A percentile compares a stretch with the other conserved stretches of the same genome.
Evolutionary conservation across 1,140 invertebrate genomes (phyloP).

Genomic region (Pseudoatta argentina): DNA sequence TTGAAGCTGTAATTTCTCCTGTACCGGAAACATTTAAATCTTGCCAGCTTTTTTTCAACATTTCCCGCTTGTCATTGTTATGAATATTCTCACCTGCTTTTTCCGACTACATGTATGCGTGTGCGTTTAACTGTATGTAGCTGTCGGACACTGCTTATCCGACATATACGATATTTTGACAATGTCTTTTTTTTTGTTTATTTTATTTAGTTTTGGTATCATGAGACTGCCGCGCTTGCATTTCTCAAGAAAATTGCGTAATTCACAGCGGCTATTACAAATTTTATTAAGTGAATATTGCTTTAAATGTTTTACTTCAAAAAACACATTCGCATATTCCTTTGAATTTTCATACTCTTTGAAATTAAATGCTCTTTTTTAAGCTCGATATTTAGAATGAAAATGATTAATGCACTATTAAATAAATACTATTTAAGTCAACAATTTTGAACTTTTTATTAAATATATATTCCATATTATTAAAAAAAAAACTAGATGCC

Average conservation of each 20-base stretch:
- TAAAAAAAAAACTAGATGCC: not conserved
- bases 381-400: not conserved
- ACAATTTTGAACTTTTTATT: not conserved
- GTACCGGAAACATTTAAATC: slow-evolving; percentile 77
- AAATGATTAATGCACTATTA: not conserved
- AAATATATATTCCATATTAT: not conserved
- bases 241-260: slow-evolving; percentile 6
- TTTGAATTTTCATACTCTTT: not conserved
- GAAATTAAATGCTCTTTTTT: not conserved
- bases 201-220: slow-evolving; percentile 21
- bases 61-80: slow-evolving; percentile 55
- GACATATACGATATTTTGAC: slow-evolving; percentile 35
- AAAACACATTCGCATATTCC: not conserved
- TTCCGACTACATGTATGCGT: slow-evolving; percentile 34
- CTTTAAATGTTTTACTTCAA: slow-evolving; percentile 15
- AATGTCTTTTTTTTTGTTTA: not conserved
- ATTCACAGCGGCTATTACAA: not conserved
- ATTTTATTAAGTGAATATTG: slow-evolving; percentile 20
- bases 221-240: not conserved
- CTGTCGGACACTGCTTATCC: not conserved
- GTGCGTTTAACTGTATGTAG: slow-evolving; percentile 12
- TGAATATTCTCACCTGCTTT: slow-evolving; percentile 73
- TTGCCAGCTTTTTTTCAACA: slow-evolving; percentile 53
- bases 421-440: not conserved
- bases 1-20: slow-evolving; percentile 69